Base-by-base conservation (phyloP, 1,140 invertebrate genomes). In the Lysiphlebus fabarum region DNA sequence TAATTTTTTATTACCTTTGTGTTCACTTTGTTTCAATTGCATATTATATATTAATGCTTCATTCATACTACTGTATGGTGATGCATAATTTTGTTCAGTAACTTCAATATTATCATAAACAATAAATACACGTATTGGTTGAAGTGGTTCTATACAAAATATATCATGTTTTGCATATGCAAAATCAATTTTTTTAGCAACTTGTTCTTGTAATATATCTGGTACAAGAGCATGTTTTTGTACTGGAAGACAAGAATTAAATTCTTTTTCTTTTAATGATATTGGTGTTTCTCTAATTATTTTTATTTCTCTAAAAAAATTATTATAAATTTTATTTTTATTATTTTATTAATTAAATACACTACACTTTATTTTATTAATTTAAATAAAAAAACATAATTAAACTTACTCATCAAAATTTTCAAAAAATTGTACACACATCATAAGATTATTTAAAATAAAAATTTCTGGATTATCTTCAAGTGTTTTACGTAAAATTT, bases 101-200 rank as follows among this genome's bases (percentile, higher is more conserved):
- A 90, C 83, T 63, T 91, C 87, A n/a, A 91, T 82, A 63, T 90
- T 91, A 59, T 91, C 87, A 65, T 90, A 87, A 4, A 88, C 81
- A 26, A 90, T 78, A 57, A 84, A 88, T 10, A 90, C 82, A 17
- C 87, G 78, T 8, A 86, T 81, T 0, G 85, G 78, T n/a, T 84
- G 80, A 8, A 91, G 67, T 0, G 85, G 81, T 72, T 89, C 84
- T 1, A 79, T 58, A 9, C 68, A 72, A 0, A 64, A 68, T 9
- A 65, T 62, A 0, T 62, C 67, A 41, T 71, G 69, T 43, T 69
- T 61, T 3, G 62, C 65, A 4, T 74, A 75, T 2, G 74, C 77
- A 53, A 82, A 85, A 14, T 69, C 70, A 2, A 85, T 71, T 50
- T 83, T 79, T 4, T 70, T 69, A 33, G 82, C 76, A 7, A 88